Percentiles rank a stretch among this genome's conserved stretches.
These are phyloP conservation scores for Gymnoscopelus braueri DNA, from an alignment of 2,797 vertebrate species.

Conservation along the genomic window DNA sequence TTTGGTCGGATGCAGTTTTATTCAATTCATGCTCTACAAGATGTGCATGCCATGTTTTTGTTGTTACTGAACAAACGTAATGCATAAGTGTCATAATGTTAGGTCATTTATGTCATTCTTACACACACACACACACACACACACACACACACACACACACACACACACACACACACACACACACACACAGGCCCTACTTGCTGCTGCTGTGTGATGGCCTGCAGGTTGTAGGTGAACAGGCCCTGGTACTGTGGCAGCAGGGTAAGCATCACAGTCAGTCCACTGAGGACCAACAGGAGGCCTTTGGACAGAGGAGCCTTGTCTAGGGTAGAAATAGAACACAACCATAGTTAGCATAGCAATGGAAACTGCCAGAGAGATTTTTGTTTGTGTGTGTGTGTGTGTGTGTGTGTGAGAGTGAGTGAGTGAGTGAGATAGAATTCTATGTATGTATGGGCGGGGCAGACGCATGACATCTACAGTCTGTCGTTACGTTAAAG, in stretches of 20 bases:
- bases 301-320: conserved; percentile 95
- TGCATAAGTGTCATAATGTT: too few relatives aligned
- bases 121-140: neutral
- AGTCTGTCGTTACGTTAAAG: neutral
- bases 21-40: too few relatives aligned
- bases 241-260: conserved; percentile 92
- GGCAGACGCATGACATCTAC: neutral
- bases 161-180: conserved; percentile 2
- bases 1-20: too few relatives aligned
- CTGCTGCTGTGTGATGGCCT: conserved; percentile 84
- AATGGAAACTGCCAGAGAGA: too few relatives aligned
- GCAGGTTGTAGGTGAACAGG: conserved; percentile 89
- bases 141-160: neutral
- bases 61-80: too few relatives aligned
- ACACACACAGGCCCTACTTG: conserved; percentile 79
- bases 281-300: conserved; percentile 89
- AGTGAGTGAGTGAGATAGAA: neutral
- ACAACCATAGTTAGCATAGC: neutral
- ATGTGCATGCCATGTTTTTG: too few relatives aligned
- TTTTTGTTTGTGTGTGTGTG: neutral
- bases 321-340: conserved; percentile 77
- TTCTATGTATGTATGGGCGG: neutral
- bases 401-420: neutral
- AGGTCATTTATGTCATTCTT: too few relatives aligned
- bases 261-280: conserved; percentile 87